phyloP scores from a whole-genome alignment of 2,797 vertebrate species.

The Steatocranus sp. region DNA sequence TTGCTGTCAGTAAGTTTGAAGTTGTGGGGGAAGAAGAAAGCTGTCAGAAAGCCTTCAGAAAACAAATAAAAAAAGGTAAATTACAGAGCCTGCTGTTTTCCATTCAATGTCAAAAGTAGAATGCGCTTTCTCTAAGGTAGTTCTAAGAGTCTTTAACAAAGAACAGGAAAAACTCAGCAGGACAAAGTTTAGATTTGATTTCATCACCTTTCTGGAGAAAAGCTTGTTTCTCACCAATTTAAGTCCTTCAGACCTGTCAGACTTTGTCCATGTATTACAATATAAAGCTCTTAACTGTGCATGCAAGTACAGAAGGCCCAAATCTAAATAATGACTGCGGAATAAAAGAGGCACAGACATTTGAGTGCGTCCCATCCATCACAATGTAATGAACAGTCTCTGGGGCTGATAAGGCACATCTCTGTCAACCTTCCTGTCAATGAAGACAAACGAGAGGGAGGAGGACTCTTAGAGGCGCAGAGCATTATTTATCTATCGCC shows the following conservation, averaged over 20 bases:
- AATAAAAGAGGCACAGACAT: slow-evolving; percentile 24
- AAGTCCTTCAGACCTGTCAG: slow-evolving; percentile 16
- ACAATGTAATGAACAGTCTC: slow-evolving; percentile 45
- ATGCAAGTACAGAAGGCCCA: slow-evolving; percentile 16
- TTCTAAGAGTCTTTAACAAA: not conserved
- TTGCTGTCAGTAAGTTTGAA: not conserved
- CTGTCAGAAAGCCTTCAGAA: not conserved
- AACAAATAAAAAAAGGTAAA: not conserved
- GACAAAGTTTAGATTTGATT: not conserved
- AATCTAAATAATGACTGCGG: slow-evolving; percentile 16
- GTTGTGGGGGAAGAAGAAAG: not conserved
- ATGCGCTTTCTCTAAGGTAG: not conserved
- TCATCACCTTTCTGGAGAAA: not conserved
- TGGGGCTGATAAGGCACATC: slow-evolving; percentile 53
- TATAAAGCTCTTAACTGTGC: slow-evolving; percentile 9
- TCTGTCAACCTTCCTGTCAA: slow-evolving; percentile 61
- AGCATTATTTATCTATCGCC: slow-evolving; percentile 38
- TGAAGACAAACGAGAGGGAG: slow-evolving; percentile 62
- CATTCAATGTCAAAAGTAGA: not conserved
- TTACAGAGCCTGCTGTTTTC: not conserved
- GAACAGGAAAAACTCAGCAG: not conserved
- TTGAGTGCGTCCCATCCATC: slow-evolving; percentile 50
- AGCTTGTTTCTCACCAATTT: not conserved
- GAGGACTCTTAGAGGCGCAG: slow-evolving; percentile 10
- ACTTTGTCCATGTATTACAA: not conserved